Evolutionary conservation across 2,888 invertebrate species (phyloP).

Genomic region (Ferrisia virgata): DNA sequence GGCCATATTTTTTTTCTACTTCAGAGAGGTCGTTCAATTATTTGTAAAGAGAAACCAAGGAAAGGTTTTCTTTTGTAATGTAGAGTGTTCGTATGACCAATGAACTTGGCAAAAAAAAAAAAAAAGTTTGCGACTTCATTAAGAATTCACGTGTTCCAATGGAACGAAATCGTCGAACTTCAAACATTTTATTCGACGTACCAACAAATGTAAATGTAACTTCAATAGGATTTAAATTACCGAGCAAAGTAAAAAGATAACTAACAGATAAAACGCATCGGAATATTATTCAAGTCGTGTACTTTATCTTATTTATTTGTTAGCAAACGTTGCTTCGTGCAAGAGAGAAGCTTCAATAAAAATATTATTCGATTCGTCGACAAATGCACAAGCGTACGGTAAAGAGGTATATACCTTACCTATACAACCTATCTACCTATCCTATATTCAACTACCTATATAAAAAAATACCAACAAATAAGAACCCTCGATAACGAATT

Average conservation of each 20-base stretch:
- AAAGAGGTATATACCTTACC: background rate
- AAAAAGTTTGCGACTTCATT: slow-evolving; percentile 1
- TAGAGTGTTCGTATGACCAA: slow-evolving; percentile 11
- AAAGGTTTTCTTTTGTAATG: background rate
- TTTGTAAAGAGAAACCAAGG: background rate
- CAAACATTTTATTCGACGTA: slow-evolving; percentile 5
- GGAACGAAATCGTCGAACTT: slow-evolving; percentile 10
- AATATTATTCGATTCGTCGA: slow-evolving; percentile 27
- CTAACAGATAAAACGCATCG: slow-evolving; percentile 15
- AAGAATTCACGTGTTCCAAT: background rate
- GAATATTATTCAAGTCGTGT: slow-evolving; percentile 22
- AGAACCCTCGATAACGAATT: background rate
- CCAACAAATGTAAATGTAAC: slow-evolving; percentile 18
- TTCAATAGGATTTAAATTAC: slow-evolving; percentile 33
- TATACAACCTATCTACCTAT: too few species aligned
- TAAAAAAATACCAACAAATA: background rate
- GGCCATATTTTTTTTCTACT: background rate
- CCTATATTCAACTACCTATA: too few species aligned
- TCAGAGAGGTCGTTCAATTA: background rate
- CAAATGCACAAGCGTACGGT: background rate
- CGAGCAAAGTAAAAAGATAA: slow-evolving; percentile 28
- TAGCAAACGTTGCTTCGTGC: background rate
- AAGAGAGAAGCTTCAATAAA: slow-evolving; percentile 24
- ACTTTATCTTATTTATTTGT: slow-evolving; percentile 31
- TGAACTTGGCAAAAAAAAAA: too few species aligned